These are phyloP conservation scores for Gadopsis marmoratus DNA, from an alignment of 2,797 vertebrate genomes.

Conservation along the genomic window DNA sequence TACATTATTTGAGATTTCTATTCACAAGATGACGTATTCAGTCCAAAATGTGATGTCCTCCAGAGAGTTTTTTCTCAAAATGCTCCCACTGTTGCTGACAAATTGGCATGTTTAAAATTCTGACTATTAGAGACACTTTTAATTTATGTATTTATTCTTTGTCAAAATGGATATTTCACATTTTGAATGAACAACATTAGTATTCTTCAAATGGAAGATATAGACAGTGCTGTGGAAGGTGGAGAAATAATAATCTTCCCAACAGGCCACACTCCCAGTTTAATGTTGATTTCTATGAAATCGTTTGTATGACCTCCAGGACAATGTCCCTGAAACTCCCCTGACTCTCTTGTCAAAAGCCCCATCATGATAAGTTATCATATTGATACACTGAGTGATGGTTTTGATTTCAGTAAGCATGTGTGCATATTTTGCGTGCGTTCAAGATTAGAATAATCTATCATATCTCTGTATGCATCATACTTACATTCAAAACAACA, in stretches of 20 bases:
- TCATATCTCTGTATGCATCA: slow-evolving; percentile 58
- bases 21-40: neutral
- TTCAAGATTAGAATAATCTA: slow-evolving; percentile 20
- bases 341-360: slow-evolving; percentile 38
- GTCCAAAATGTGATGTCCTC: slow-evolving; percentile 17
- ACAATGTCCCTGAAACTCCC: slow-evolving; percentile 61
- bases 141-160: slow-evolving; percentile 30
- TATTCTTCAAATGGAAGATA: neutral
- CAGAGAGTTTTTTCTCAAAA: slow-evolving; percentile 4
- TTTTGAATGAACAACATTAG: slow-evolving; percentile 32
- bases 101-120: neutral
- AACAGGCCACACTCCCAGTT: slow-evolving; percentile 58
- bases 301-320: slow-evolving; percentile 57
- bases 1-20: slow-evolving; percentile 38
- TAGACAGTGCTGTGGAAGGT: slow-evolving; percentile 1
- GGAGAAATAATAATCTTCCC: slow-evolving; percentile 27
- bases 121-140: neutral
- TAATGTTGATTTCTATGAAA: slow-evolving; percentile 85
- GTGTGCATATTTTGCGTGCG: slow-evolving; percentile 59
- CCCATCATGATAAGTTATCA: slow-evolving; percentile 66
- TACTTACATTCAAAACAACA: slow-evolving; percentile 41
- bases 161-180: slow-evolving; percentile 11
- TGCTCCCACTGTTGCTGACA: slow-evolving; percentile 10
- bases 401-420: slow-evolving; percentile 61
- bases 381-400: slow-evolving; percentile 73